Conservation (phyloP, 37 sponge, comb jelly and placozoan genomes). For the Amphimedon queenslandica region DNA sequence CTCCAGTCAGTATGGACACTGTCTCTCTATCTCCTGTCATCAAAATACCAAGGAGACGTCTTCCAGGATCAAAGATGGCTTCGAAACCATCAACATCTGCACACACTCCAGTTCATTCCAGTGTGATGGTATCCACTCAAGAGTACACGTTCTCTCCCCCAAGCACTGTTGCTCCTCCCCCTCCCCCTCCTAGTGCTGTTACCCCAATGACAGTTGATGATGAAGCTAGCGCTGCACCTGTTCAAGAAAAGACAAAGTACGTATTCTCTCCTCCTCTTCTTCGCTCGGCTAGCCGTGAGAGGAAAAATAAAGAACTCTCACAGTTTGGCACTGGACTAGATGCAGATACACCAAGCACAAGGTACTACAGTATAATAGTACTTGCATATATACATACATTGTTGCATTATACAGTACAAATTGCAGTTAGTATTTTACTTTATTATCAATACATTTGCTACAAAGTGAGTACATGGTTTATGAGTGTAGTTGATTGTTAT, state of each 20-base stretch:
- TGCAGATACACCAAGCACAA: background rate
- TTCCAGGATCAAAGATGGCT: no score
- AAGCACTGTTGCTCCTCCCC: background rate
- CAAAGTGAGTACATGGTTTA: no score
- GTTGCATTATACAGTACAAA: no score
- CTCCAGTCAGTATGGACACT: no score
- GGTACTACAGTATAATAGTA: no score
- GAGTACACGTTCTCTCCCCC: constrained; percentile 1
- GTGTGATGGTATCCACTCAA: background rate
- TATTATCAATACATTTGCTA: no score
- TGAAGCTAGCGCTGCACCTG: background rate
- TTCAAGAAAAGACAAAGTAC: background rate
- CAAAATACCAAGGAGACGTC: no score
- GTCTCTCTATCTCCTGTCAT: no score
- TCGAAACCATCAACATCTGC: background rate
- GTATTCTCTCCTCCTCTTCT: constrained; percentile 2
- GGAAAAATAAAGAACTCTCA: background rate
- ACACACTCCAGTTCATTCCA: background rate
- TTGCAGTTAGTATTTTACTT: no score
- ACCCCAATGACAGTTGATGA: background rate
- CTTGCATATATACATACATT: no score
- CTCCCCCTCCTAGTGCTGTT: background rate
- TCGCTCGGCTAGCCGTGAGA: background rate
- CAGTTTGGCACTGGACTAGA: background rate
- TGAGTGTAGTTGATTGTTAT: no score